phyloP scores from a whole-genome alignment of 2,888 invertebrate genomes.

The Amphipoea oculea region DNA sequence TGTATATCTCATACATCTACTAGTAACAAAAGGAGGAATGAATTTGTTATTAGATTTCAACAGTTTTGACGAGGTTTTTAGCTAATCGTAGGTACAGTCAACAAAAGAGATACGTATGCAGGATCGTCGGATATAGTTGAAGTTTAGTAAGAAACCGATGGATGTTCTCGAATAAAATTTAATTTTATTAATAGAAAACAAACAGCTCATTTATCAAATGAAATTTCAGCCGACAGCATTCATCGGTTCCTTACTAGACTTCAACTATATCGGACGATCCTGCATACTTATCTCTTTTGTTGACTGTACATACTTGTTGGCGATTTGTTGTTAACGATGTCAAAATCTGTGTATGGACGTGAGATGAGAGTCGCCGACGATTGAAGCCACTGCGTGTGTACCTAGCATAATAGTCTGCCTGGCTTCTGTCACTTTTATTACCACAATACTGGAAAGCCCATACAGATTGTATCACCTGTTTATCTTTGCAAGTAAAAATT shows the following conservation, averaged over 20 bases:
- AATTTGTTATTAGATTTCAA: neutral
- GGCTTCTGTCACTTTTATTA: slow-evolving; percentile 15
- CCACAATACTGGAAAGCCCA: neutral
- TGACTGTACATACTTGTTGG: neutral
- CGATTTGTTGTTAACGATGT: neutral
- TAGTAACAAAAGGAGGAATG: neutral
- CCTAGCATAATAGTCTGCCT: neutral
- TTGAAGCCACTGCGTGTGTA: neutral
- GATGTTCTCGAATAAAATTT: too few relatives aligned
- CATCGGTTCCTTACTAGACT: too few relatives aligned
- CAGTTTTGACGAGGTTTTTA: neutral
- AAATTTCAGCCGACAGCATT: too few relatives aligned
- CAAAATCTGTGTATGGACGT: too few relatives aligned
- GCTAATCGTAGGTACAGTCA: neutral
- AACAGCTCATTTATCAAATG: too few relatives aligned
- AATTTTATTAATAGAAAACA: too few relatives aligned
- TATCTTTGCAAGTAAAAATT: slow-evolving; percentile 38
- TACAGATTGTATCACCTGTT: slow-evolving; percentile 31
- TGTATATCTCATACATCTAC: neutral
- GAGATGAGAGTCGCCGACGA: neutral
- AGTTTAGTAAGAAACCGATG: too few relatives aligned
- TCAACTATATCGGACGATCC: too few relatives aligned
- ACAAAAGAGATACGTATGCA: too few relatives aligned
- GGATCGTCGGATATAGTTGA: too few relatives aligned
- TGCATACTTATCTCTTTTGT: too few relatives aligned